Conservation (phyloP, 2,797 vertebrate genomes). For the Sebastes iracundus region DNA sequence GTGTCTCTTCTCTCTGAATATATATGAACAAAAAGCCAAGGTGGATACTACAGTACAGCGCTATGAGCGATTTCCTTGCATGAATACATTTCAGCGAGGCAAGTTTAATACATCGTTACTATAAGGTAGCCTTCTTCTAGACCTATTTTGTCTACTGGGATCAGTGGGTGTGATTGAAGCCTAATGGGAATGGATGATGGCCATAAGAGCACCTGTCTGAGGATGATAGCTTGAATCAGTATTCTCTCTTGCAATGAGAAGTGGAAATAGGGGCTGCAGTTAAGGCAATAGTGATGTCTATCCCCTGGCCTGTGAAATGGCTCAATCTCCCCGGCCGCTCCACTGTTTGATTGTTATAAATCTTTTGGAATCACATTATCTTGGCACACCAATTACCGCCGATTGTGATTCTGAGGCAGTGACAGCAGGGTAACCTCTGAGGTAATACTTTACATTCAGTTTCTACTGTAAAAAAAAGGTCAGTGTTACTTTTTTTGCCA, state of each 20-base stretch:
- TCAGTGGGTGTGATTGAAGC: conserved; percentile 68
- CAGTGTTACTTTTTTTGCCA: neutral
- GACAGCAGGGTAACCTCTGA: conserved; percentile 12
- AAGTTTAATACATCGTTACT: conserved; percentile 34
- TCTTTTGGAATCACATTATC: conserved; percentile 72
- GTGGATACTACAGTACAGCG: neutral
- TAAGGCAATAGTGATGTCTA: conserved; percentile 68
- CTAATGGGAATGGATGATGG: conserved; percentile 79
- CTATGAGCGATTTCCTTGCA: neutral
- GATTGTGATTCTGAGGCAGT: conserved; percentile 38
- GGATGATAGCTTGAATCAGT: conserved; percentile 75
- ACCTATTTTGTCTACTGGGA: conserved; percentile 58
- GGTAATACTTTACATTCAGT: conserved; percentile 4
- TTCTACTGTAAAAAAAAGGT: conserved; percentile 14
- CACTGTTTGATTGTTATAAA: conserved; percentile 77
- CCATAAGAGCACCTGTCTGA: conserved; percentile 73
- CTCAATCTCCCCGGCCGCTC: conserved; percentile 64
- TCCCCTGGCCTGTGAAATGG: conserved; percentile 77
- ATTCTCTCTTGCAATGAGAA: conserved; percentile 74
- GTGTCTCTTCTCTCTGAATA: conserved; percentile 11
- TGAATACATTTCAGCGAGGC: conserved; percentile 30
- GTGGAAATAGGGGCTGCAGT: conserved; percentile 72
- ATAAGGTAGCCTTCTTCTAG: conserved; percentile 40
- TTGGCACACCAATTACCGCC: conserved; percentile 56
- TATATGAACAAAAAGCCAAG: conserved; percentile 31